Evolutionary conservation across 2,888 invertebrate genomes (phyloP).

Genomic region (Prosopocoilus inquinatus): DNA sequence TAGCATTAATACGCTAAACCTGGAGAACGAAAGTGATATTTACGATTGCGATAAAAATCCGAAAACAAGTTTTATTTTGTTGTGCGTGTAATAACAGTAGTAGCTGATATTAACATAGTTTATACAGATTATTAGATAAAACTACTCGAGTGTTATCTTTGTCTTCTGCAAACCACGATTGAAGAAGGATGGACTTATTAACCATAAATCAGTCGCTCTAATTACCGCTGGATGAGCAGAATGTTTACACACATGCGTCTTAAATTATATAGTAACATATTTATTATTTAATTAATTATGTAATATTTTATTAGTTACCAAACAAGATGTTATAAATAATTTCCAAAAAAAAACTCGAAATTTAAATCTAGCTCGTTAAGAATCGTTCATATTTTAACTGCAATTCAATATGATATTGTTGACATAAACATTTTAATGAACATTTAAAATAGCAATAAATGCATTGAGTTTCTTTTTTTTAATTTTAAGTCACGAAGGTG

Average conservation of each 20-base stretch:
- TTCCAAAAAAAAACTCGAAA: no score
- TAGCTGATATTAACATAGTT: neutral
- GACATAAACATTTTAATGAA: no score
- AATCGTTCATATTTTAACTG: no score
- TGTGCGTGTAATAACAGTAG: conserved; percentile 1
- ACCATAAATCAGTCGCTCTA: conserved; percentile 1
- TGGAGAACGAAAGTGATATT: no score
- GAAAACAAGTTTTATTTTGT: neutral
- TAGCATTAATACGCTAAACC: no score
- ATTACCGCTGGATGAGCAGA: conserved; percentile 2
- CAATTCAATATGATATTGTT: no score
- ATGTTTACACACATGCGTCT: neutral
- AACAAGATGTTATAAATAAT: no score
- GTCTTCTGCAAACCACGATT: neutral
- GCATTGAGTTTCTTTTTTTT: no score
- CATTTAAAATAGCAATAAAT: no score
- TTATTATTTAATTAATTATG: conserved; percentile 2
- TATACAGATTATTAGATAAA: neutral
- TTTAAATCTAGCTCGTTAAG: no score
- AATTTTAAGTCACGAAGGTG: no score
- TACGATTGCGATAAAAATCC: neutral
- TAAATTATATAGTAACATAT: neutral
- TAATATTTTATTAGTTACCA: neutral
- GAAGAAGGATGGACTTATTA: neutral
- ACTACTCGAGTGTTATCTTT: neutral